Base-by-base conservation (phyloP, 2,113 vertebrate species). In the Sinosuthora webbiana region DNA sequence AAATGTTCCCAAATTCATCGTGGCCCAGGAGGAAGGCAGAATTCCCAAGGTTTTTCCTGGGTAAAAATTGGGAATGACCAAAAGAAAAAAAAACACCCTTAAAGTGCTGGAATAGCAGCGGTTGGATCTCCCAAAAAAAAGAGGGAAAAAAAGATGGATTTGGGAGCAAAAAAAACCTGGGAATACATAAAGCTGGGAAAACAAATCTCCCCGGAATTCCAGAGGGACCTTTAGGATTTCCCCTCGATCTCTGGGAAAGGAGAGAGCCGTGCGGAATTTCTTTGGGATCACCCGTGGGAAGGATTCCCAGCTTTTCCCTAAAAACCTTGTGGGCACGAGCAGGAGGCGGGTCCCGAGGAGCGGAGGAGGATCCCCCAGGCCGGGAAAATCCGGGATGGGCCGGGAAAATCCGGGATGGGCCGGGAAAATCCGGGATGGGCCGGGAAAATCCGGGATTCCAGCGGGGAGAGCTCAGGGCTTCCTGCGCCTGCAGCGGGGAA, bases 41-140 rank as follows among this genome's bases (percentile, higher is more conserved):
- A 45, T 59, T 59, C 30, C 81, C 35, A 10, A 80, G 55, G 47
- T 71, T 55, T 55, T 53, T 55, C 52, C 52, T 55, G 52, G 52
- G 31, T 50, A 50, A 79, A 84, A 83, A 94, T 39, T 6, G 30
- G 94, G 94, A 96, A 84, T 64, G 71, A 94, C 71, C 81, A 33
- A 52, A 52, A 39, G 10, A 39, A 39, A 39, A 39, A 39, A 39
- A 52, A 89, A 86, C 68, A 86, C 83, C 93, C 94, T 81, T 98
- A 98, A 98, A 98, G 98, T 98, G 98, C 98, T 56, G 97, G 93
- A 92, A 60, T 94, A 98, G 98, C 97, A 98, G 97, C 98, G 57
- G 80, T 75, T 77, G 64, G 92, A 42, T 76, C 85, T 92, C 95
- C 89, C 63, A 13, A 37, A 20, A 45, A 13, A 67, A 7, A 89